phyloP scores from a whole-genome alignment of 2,113 vertebrate genomes.

The Strix uralensis region DNA sequence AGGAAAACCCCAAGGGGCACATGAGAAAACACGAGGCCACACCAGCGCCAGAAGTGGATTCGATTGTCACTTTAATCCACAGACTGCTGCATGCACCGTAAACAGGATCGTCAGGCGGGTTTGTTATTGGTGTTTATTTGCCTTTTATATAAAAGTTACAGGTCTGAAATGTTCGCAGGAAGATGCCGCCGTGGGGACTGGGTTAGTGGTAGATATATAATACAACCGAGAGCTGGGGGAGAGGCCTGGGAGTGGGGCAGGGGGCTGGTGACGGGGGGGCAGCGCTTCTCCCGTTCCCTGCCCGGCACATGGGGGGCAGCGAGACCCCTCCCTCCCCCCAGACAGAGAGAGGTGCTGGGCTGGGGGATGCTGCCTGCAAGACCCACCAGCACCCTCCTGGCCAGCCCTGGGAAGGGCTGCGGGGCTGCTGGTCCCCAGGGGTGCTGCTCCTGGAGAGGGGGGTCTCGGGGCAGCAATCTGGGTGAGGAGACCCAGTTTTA shows the following conservation, averaged over 20 bases:
- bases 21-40: conserved; percentile 31
- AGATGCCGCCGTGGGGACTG: conserved; percentile 8
- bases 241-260: neutral
- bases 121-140: conserved; percentile 64
- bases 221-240: neutral
- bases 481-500: neutral
- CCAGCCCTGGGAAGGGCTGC: neutral
- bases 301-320: rapidly evolving
- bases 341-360: neutral
- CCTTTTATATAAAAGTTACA: conserved; percentile 76
- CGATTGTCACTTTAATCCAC: conserved; percentile 64
- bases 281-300: neutral
- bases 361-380: neutral
- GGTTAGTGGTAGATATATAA: conserved; percentile 5
- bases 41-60: neutral
- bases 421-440: neutral
- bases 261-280: neutral
- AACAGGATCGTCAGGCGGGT: conserved; percentile 28
- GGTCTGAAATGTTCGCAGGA: conserved; percentile 60
- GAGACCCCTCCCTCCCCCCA: neutral
- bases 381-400: rapidly evolving
- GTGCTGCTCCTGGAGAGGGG: neutral
- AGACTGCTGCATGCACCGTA: conserved; percentile 49
- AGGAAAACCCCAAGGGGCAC: neutral
- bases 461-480: neutral